Percentiles rank a stretch among this genome's conserved stretches.
Evolutionary conservation across 2,797 vertebrate species (phyloP).

Genomic region (Gallirallus australis): DNA sequence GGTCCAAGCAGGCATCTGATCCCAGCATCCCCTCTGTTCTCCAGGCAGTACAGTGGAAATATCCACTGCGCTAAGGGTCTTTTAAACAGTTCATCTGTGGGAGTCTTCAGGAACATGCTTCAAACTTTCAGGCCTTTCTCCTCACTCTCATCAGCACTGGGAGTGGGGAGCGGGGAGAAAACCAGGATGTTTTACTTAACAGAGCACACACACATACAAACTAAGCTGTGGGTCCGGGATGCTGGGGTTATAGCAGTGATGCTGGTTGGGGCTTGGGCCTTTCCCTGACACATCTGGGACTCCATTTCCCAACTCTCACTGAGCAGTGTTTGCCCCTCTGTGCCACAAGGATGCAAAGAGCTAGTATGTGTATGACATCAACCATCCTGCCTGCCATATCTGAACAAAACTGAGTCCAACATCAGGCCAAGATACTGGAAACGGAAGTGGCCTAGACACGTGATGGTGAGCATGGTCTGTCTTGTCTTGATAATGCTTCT

Average conservation of each 20-base stretch:
- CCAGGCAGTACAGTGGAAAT: background rate
- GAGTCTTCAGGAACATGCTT: background rate
- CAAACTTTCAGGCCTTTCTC: background rate
- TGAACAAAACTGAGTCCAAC: background rate
- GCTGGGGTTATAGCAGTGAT: background rate
- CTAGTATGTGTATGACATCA: background rate
- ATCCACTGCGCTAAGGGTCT: background rate
- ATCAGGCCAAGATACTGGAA: background rate
- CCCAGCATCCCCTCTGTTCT: background rate
- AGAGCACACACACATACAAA: background rate
- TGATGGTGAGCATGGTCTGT: background rate
- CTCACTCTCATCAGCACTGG: background rate
- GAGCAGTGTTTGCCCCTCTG: background rate
- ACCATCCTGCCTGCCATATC: background rate
- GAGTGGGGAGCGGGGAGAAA: background rate
- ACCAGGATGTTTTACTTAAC: background rate
- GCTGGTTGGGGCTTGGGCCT: background rate
- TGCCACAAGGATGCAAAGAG: background rate
- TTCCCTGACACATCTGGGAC: background rate
- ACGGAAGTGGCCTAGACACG: accelerated
- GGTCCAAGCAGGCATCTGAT: background rate
- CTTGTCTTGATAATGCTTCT: background rate
- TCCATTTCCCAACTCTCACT: background rate
- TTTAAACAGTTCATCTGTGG: background rate
- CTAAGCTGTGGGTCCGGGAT: background rate